Base-by-base conservation (phyloP, 2,888 invertebrate species). In the Cetonia aurata region DNA sequence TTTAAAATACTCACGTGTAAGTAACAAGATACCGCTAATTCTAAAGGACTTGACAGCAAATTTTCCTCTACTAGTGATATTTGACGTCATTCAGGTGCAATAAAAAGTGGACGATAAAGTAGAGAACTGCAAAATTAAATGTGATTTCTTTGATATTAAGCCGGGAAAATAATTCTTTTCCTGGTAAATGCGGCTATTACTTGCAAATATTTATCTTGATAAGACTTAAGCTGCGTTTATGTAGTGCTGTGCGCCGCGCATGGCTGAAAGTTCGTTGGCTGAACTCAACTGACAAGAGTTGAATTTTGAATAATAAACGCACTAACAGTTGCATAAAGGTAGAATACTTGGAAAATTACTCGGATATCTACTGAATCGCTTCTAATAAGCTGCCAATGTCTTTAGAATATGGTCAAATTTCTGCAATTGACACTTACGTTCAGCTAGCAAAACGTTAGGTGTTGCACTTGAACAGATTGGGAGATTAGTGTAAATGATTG, bases 11-110 rank as follows among this genome's bases (percentile, higher is more conserved):
- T 71, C 71, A 71, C 71, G 71, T 71, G 71, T 69, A 67, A 52
- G 55, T 67, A 68, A 62, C 62, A 17, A 52, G 65, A 68, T 53
- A 68, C 65, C 68, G 71, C 68, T 71, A 71, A 67, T 68, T 69
- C 67, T 56, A 59, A 71, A 69, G 68, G 62, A 56, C 55, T 71
- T 71, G 71, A 71, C 71, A 71, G 71, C 52, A 57, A 71, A 71
- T 68, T 71, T 71, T 71, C 71, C 71, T 25, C 25, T 56, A 69
- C 37, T 25, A 68, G 44, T 55, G 69, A 69, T 53, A 44, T 62
- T 60, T 53, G 62, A 69, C 69, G 70, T 70, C 65, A 65, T 37
- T n/a, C 12, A 19, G 12, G 52, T n/a, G 42, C 25, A 62, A 55
- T 12, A 53, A 42, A 59, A 42, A 37, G 15, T 13, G 41, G 15